Percentiles rank a stretch among this genome's conserved stretches.
phyloP scores from a whole-genome alignment of 2,113 vertebrate species.

The Scophthalmus maximus region DNA sequence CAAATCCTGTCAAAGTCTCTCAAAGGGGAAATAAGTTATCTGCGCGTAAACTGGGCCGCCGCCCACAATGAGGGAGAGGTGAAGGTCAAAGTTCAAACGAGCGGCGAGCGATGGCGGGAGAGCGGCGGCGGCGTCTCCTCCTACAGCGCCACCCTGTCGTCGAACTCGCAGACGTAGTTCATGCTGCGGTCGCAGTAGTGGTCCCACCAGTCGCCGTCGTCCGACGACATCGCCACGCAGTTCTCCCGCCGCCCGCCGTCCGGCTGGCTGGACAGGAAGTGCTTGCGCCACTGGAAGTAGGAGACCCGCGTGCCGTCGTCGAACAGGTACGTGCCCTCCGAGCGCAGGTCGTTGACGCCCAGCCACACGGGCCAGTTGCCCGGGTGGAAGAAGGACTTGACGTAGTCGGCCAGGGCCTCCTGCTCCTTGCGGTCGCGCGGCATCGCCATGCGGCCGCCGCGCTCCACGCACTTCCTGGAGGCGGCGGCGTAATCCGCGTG shows the following conservation, averaged over 20 bases:
- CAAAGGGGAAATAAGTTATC: constrained; percentile 41
- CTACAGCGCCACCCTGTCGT: constrained; percentile 77
- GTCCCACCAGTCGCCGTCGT: constrained; percentile 95
- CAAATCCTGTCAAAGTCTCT: too few relatives aligned
- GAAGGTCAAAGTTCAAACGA: background rate
- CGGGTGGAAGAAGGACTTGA: constrained; percentile 84
- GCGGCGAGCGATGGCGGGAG: background rate
- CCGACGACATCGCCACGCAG: constrained; percentile 90
- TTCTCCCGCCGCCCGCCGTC: constrained; percentile 90
- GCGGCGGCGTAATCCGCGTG: constrained; percentile 85
- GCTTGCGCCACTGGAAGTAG: constrained; percentile 91
- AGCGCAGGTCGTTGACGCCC: constrained; percentile 88
- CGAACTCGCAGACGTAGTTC: constrained; percentile 91
- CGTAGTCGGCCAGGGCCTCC: constrained; percentile 85
- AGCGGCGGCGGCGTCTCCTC: background rate
- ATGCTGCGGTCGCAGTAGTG: constrained; percentile 90
- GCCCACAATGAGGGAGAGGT: too few relatives aligned
- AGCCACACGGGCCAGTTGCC: constrained; percentile 93
- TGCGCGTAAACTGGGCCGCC: too few relatives aligned
- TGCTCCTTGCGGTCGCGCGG: constrained; percentile 86
- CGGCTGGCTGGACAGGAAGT: constrained; percentile 88
- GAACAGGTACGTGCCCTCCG: constrained; percentile 89
- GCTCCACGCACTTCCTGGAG: constrained; percentile 83
- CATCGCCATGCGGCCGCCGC: constrained; percentile 89
- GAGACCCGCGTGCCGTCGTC: constrained; percentile 88